Conservation (phyloP, 2,113 vertebrate genomes). For the Columba janthina region DNA sequence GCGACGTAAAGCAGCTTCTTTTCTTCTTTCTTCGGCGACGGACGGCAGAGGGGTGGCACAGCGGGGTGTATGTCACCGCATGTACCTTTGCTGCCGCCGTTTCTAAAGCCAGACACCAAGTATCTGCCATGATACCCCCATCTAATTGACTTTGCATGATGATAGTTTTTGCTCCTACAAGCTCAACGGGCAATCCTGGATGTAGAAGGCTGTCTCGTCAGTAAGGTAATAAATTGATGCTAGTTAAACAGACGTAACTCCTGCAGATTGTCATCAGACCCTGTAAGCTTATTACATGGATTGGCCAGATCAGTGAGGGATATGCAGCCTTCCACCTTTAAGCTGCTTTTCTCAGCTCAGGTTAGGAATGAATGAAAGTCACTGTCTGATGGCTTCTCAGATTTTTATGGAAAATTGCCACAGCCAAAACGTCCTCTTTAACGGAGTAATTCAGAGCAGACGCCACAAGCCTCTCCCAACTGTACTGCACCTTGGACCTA, state of each 20-base stretch:
- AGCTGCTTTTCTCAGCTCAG: conserved; percentile 16
- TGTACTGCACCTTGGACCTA: neutral
- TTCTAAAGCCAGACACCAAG: neutral
- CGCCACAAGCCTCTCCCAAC: neutral
- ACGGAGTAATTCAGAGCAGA: neutral
- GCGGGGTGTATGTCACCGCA: fast-evolving
- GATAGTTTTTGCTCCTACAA: neutral
- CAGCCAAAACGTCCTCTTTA: neutral
- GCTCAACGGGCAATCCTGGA: neutral
- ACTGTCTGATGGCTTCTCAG: neutral
- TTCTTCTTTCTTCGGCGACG: too few relatives aligned
- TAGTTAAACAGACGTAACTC: neutral
- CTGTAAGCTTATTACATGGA: neutral
- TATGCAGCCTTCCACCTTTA: neutral
- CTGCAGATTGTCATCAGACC: neutral
- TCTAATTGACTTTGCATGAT: neutral
- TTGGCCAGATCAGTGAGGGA: neutral
- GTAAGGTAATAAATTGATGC: neutral
- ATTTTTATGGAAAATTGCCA: neutral
- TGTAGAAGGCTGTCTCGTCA: neutral
- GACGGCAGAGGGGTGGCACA: neutral
- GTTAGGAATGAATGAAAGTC: neutral
- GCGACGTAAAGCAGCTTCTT: neutral
- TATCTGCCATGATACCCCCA: fast-evolving
- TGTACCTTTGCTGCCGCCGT: neutral